Percentiles rank a stretch among this genome's conserved stretches.
These are phyloP conservation scores for Esox masquinongy DNA, from an alignment of 2,797 vertebrate species.

Conservation along the genomic window DNA sequence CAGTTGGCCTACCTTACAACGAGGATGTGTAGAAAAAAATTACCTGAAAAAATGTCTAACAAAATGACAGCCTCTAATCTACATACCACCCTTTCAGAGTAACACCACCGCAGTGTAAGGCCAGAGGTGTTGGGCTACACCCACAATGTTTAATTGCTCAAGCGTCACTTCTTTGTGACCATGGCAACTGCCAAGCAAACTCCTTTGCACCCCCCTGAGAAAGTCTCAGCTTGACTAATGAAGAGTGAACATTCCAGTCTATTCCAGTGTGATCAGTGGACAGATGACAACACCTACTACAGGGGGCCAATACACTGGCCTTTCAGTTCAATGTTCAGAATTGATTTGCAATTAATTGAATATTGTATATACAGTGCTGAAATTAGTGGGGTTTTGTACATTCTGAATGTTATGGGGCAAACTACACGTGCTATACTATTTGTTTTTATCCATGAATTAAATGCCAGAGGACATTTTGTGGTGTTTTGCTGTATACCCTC, in stretches of 20 bases:
- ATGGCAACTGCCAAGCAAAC: conserved; percentile 60
- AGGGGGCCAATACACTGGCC: background rate
- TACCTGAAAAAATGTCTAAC: background rate
- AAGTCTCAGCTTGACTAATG: conserved; percentile 55
- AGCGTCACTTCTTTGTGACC: conserved; percentile 46
- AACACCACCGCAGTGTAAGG: conserved; percentile 35
- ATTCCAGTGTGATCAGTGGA: conserved; percentile 6
- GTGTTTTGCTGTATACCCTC: background rate
- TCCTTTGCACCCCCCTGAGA: conserved; percentile 58
- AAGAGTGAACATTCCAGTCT: conserved; percentile 57
- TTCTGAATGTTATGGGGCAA: background rate
- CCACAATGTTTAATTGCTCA: conserved; percentile 47
- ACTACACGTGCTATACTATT: background rate
- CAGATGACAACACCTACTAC: too few species aligned
- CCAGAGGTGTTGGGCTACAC: conserved; percentile 53
- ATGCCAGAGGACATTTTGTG: background rate
- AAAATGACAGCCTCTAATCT: conserved; percentile 25
- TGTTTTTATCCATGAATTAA: too few species aligned
- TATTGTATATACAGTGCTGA: background rate
- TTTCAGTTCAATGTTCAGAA: background rate
- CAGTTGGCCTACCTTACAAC: background rate
- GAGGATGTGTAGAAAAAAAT: background rate
- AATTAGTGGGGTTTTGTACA: background rate
- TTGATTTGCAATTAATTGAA: too few species aligned
- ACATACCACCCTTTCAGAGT: conserved; percentile 5